Base-by-base conservation (phyloP, 2,797 vertebrate genomes). In the Melanotaenia pygmaea region DNA sequence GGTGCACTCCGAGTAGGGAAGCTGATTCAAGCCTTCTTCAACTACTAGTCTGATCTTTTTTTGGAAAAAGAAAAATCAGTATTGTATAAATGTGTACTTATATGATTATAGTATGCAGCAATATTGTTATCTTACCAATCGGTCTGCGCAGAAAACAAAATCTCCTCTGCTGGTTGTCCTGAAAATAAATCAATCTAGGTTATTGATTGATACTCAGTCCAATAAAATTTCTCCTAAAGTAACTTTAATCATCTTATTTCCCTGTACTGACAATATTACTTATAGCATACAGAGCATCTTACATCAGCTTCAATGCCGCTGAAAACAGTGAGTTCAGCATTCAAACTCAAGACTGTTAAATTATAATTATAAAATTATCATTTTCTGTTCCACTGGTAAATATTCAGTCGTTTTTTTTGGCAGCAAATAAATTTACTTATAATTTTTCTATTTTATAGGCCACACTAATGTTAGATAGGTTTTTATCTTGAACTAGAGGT, bases 61-160 rank as follows among this genome's bases (percentile, higher is more conserved):
- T 71, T 38, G 61, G 85, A 85, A 2, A 63, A 14, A 22, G 20
- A 38, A 51, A 57, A 32, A 14, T 10, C 18, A 3, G 37, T 7
- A 16, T 45, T 64, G 45, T 20, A 75, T 32, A 47, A 28, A 51
- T 5, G 1, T 35, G 38, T 22, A 61, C 1, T 67, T 10, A 72
- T 4, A 60, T 5, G 53, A 16, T 3, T 30, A n/a, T 3, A 20
- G 16, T 0, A 37, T 53, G 24, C 13, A 18, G 22, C 56, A 51
- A 38, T 57, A 30, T 38, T 13, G n/a, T 69, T 11, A 30, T 70
- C 96, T 90, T 96, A 98, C 97, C 96, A 98, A 93, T 81, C 97
- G 95, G 91, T 98, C 97, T 0, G 97, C 97, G 92, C 96, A 97
- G 93, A 98, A 98, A 59, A 98, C 96, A 82, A 98, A 98, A 94